Conservation (phyloP, 1,140 invertebrate species). For the Zophobas morio region DNA sequence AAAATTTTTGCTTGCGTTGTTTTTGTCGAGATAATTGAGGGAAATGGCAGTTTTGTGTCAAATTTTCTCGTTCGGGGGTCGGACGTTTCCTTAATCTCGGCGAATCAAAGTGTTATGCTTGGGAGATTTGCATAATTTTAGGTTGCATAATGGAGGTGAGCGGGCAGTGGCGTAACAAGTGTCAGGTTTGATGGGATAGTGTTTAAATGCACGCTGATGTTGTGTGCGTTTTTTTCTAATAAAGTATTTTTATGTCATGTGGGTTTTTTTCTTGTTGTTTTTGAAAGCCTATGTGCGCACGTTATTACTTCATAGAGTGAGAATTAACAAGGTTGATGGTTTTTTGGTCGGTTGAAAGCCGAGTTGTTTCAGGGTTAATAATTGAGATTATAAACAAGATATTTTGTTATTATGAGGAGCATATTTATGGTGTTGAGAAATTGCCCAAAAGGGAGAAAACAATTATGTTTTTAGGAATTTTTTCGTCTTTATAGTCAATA, state of each 20-base stretch:
- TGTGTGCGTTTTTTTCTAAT: neutral
- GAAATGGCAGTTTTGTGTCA: slow-evolving; percentile 20
- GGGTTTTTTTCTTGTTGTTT: neutral
- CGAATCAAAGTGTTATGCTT: slow-evolving; percentile 30
- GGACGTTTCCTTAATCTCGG: slow-evolving; percentile 35
- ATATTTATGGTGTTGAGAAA: too few species aligned
- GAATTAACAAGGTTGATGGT: neutral
- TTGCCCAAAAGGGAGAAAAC: too few species aligned
- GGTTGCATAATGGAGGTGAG: neutral
- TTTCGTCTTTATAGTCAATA: too few species aligned
- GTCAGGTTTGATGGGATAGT: neutral
- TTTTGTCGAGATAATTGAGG: slow-evolving; percentile 12
- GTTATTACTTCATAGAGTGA: too few species aligned
- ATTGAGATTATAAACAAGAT: too few species aligned
- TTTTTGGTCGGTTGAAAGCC: neutral
- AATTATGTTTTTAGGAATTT: too few species aligned
- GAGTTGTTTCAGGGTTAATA: too few species aligned
- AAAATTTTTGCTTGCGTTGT: neutral
- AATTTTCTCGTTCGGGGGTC: slow-evolving; percentile 17
- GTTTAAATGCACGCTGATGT: neutral
- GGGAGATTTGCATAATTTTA: slow-evolving; percentile 6
- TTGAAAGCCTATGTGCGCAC: neutral
- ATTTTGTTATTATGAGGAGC: too few species aligned
- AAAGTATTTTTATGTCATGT: neutral
- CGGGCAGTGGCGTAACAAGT: neutral